These are phyloP conservation scores for Nilaparvata lugens DNA, from an alignment of 1,140 invertebrate genomes.

Conservation along the genomic window DNA sequence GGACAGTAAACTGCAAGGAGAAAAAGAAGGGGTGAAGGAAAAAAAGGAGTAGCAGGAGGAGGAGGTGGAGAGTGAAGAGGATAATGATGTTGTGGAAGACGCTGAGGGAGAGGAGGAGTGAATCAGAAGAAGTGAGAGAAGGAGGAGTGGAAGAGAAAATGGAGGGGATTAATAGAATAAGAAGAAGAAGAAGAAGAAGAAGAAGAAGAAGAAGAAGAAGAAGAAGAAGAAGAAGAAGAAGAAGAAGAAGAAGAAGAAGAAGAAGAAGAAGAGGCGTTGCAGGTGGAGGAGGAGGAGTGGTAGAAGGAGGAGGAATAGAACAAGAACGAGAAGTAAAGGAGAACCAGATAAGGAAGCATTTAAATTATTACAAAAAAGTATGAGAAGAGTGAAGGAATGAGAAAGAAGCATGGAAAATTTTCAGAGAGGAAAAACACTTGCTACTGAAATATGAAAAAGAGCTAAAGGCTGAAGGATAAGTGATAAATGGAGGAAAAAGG, in stretches of 20 bases:
- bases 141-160: conserved; percentile 16
- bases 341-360: conserved; percentile 7
- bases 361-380: too few species aligned
- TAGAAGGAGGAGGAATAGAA: too few species aligned
- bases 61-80: conserved; percentile 7
- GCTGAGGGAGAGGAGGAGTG: conserved; percentile 10
- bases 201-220: conserved; percentile 33
- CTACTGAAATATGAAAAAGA: too few species aligned
- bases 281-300: conserved; percentile 1
- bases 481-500: conserved; percentile 8
- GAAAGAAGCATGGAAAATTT: too few species aligned
- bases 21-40: background rate
- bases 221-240: conserved; percentile 9
- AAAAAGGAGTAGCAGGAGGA: conserved; percentile 8
- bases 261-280: too few species aligned
- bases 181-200: conserved; percentile 38
- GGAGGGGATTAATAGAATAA: conserved; percentile 28
- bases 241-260: conserved; percentile 26
- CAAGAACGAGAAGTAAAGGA: too few species aligned
- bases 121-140: background rate
- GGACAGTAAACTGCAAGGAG: conserved; percentile 1
- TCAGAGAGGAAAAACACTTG: too few species aligned
- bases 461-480: too few species aligned
- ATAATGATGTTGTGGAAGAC: too few species aligned
- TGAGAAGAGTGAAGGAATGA: too few species aligned